phyloP scores from a whole-genome alignment of 1,140 invertebrate genomes.

The Antheraea mylitta region DNA sequence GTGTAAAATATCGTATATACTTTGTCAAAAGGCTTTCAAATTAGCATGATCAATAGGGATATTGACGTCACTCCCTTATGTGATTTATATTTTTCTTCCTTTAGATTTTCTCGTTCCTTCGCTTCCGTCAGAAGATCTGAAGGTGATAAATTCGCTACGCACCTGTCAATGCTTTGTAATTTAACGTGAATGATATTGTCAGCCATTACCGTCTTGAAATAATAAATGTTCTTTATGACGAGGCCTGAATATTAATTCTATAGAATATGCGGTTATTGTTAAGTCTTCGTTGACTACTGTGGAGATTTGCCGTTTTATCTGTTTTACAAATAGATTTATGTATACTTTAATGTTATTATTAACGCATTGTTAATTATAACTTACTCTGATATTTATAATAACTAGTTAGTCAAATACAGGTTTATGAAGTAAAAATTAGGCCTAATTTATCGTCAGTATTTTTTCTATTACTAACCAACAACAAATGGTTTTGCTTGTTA shows the following conservation, averaged over 20 bases:
- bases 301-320: not conserved
- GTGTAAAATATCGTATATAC: not conserved
- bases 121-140: slow-evolving; percentile 9
- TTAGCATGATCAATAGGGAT: not conserved
- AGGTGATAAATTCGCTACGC: slow-evolving; percentile 32
- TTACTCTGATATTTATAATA: no score
- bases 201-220: slow-evolving; percentile 21
- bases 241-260: slow-evolving; percentile 6
- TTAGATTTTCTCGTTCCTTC: not conserved
- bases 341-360: no score
- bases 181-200: slow-evolving; percentile 31
- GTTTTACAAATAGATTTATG: not conserved
- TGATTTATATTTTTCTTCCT: slow-evolving; percentile 23
- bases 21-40: not conserved
- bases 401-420: no score
- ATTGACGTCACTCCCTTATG: not conserved
- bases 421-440: no score
- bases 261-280: not conserved
- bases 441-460: no score
- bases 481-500: no score
- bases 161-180: slow-evolving; percentile 27
- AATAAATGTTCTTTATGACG: slow-evolving; percentile 18
- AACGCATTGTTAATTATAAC: no score
- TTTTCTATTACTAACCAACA: no score
- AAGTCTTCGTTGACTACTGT: not conserved